Evolutionary conservation across 1,140 invertebrate genomes (phyloP).

Genomic region (Dreissena polymorpha): DNA sequence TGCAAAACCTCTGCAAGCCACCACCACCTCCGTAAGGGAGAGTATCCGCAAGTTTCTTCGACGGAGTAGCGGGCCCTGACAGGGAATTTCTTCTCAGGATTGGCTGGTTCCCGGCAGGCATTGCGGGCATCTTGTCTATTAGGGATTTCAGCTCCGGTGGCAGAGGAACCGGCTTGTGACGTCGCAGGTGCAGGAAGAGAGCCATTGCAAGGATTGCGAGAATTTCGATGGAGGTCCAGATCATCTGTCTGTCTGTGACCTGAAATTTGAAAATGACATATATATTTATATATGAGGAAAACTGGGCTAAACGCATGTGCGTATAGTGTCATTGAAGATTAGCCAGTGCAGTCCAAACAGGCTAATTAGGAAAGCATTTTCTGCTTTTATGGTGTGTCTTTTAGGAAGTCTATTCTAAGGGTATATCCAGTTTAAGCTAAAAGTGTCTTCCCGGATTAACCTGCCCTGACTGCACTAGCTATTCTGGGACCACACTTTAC

Average conservation of each 20-base stretch:
- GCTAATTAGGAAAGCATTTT: too few species aligned
- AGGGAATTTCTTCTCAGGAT: slow-evolving; percentile 58
- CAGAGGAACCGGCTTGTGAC: slow-evolving; percentile 56
- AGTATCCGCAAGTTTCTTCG: slow-evolving; percentile 29
- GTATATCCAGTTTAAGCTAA: too few species aligned
- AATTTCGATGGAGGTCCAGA: slow-evolving; percentile 82
- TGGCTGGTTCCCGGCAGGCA: slow-evolving; percentile 28
- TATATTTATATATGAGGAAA: too few species aligned
- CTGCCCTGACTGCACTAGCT: too few species aligned
- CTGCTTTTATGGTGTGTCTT: too few species aligned
- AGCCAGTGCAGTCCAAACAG: too few species aligned
- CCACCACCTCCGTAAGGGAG: background rate
- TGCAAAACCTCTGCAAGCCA: slow-evolving; percentile 46
- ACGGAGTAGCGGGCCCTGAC: slow-evolving; percentile 46
- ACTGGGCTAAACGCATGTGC: too few species aligned
- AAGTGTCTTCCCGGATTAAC: too few species aligned
- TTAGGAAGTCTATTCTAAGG: too few species aligned
- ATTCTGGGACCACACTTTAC: too few species aligned
- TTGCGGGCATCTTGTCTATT: slow-evolving; percentile 63
- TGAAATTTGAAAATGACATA: slow-evolving; percentile 49
- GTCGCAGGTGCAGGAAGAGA: slow-evolving; percentile 78
- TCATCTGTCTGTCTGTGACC: slow-evolving; percentile 81
- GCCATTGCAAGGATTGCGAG: slow-evolving; percentile 80
- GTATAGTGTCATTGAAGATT: too few species aligned
- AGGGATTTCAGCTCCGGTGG: slow-evolving; percentile 61